A percentile compares a stretch with the other conserved stretches of the same genome.
phyloP scores from a whole-genome alignment of 2,888 invertebrate genomes.

The Liopterus haemorrhoidalis region DNA sequence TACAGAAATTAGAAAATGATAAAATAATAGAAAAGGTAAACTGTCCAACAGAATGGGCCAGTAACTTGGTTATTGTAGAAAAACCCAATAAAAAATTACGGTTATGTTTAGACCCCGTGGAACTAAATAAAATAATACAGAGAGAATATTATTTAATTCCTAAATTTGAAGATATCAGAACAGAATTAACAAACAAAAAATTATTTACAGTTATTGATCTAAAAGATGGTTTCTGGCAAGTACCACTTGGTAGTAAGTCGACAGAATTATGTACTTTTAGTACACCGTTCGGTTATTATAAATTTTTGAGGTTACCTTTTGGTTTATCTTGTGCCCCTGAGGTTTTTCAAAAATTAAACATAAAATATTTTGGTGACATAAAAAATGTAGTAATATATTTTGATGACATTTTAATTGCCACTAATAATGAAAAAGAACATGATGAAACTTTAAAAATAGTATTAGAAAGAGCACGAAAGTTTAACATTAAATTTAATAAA shows the following conservation, averaged over 20 bases:
- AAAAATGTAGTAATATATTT: conserved; percentile 1
- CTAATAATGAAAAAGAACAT: neutral
- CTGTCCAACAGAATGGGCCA: neutral
- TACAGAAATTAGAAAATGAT: neutral
- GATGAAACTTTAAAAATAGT: neutral
- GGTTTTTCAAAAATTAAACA: neutral
- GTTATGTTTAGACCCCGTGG: neutral
- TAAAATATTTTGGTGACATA: neutral
- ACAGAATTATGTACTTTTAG: conserved; percentile 14
- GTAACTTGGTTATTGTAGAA: conserved; percentile 1
- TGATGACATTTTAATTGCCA: conserved; percentile 5
- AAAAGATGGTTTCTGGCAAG: neutral
- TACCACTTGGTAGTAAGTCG: conserved; percentile 1
- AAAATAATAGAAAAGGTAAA: neutral
- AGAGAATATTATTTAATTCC: conserved; percentile 2
- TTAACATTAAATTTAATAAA: conserved; percentile 4
- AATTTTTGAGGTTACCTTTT: conserved; percentile 5
- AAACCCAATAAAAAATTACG: conserved; percentile 5
- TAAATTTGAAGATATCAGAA: neutral
- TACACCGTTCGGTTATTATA: conserved; percentile 5
- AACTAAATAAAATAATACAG: neutral
- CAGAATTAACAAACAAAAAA: neutral
- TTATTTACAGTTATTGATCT: conserved; percentile 2
- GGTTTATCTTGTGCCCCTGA: neutral
- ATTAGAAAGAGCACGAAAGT: neutral